Base-by-base conservation (phyloP, 2,888 invertebrate genomes). In the Neocrepidodera transversa region DNA sequence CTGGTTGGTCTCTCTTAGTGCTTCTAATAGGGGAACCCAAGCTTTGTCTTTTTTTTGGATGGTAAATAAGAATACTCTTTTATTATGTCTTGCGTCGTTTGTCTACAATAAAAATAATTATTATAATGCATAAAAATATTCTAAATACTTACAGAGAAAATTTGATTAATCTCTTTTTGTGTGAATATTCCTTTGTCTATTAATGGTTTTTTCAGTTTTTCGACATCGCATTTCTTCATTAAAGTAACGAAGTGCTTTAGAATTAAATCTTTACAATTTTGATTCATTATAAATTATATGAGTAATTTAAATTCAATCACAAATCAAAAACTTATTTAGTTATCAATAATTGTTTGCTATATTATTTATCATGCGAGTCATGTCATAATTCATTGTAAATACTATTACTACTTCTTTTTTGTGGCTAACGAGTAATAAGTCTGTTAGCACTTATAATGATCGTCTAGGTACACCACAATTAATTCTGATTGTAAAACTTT, bases 71-170 rank as follows among this genome's bases (percentile, higher is more conserved):
- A 73, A 69, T 14, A 65, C 13, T 40, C 70, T 58, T 50, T 68
- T 71, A 40, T 69, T 74, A 36, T 70, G 67, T 23, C 63, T 58
- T 28, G 62, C 63, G 65, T 74, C 69, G 30, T 58, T 43, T 13
- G 64, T 55, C 67, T 69, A 45, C 11, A 57, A 14, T 14, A 16
- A 36, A 32, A 53, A 32, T 11, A 35, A 11, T 43, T 6, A 28
- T 38, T 50, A 23, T 42, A 43, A 40, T 14, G 28, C 13, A 45
- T 45, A 16, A 23, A 13, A 43, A 16, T 10, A 8, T 8, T 2
- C 10, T 13, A 10, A 43, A 32, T n/a, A 13, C 66, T 65, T 57
- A 69, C 69, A 2, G 58, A 52, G 56, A 70, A 69, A 45, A 72
- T 68, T 17, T 70, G 43, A 2, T 55, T 58, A 11, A 68, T 45